Evolutionary conservation across 2,888 invertebrate species (phyloP).

Genomic region (Teleogryllus oceanicus): DNA sequence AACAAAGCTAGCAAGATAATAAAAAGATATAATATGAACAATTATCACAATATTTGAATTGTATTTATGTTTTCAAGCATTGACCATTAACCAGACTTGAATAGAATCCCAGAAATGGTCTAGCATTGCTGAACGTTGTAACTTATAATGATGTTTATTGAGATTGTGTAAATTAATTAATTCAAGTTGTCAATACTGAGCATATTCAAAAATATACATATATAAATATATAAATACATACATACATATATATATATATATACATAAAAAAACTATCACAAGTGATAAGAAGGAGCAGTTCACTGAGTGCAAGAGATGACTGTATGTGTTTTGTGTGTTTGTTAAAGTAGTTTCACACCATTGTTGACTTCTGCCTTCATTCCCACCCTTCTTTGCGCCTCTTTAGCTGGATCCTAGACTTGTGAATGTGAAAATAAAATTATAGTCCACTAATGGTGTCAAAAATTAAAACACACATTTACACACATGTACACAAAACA

Average conservation of each 20-base stretch:
- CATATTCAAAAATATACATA: conserved; percentile 20
- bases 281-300: neutral
- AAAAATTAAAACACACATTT: conserved; percentile 2
- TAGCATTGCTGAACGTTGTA: neutral
- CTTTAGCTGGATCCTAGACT: neutral
- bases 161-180: neutral
- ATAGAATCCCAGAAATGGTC: conserved; percentile 1
- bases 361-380: neutral
- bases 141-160: neutral
- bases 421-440: neutral
- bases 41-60: too few species aligned
- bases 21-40: too few species aligned
- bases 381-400: neutral
- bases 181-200: neutral
- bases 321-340: neutral
- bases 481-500: conserved; percentile 10
- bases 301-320: neutral
- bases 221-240: conserved; percentile 23
- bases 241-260: neutral
- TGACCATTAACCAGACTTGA: neutral
- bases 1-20: too few species aligned
- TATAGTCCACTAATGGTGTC: neutral
- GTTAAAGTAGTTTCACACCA: neutral
- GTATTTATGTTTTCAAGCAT: too few species aligned
- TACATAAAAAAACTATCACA: conserved; percentile 11